Conservation (phyloP, 2,113 vertebrate species). For the Otolemur garnettii region DNA sequence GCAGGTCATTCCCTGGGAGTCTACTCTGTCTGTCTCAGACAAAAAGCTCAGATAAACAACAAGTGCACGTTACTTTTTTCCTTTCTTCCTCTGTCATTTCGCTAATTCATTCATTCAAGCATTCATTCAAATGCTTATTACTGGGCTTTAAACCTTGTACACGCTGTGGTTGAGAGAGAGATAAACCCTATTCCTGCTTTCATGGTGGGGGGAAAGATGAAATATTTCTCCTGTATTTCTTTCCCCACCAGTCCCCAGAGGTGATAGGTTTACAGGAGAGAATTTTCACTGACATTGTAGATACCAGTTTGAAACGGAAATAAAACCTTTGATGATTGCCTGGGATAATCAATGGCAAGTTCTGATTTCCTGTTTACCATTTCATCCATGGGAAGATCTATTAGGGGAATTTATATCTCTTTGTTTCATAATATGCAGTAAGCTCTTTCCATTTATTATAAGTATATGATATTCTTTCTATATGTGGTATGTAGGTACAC, state of each 20-base stretch:
- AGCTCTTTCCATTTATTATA: not conserved
- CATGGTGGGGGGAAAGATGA: not conserved
- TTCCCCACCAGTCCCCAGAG: not conserved
- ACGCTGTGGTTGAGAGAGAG: not conserved
- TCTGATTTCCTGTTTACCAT: conserved; percentile 1
- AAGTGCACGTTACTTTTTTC: not conserved
- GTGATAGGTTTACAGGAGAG: not conserved
- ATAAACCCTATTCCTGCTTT: not conserved
- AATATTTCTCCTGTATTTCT: not conserved
- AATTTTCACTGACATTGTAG: not conserved
- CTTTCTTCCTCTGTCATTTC: not conserved
- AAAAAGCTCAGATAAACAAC: not conserved
- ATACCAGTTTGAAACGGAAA: not conserved
- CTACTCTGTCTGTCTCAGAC: not conserved
- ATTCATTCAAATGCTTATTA: not conserved
- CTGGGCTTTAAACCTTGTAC: not conserved
- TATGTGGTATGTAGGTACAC: not conserved
- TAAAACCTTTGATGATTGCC: not conserved
- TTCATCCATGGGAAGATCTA: not conserved
- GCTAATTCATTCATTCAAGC: not conserved
- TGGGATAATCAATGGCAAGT: not conserved
- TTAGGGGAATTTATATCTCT: not conserved
- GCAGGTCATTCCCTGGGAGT: not conserved
- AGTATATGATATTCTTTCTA: not conserved
- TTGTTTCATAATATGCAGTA: conserved; percentile 38